phyloP scores from a whole-genome alignment of 64 coral and sea anemone genomes.

The Acropora yongei region DNA sequence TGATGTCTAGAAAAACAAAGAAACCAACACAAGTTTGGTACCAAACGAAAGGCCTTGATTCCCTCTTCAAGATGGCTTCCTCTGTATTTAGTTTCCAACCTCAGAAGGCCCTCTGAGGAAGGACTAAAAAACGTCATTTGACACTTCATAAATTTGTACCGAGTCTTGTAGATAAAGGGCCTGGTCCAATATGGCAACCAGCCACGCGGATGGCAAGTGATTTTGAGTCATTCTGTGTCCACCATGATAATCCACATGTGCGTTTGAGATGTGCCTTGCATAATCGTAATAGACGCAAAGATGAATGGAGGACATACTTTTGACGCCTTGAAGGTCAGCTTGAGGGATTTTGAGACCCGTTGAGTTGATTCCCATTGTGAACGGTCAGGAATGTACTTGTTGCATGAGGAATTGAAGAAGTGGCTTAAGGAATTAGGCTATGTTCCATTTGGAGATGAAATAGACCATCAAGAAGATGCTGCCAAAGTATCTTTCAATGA shows the following conservation, averaged over 20 bases:
- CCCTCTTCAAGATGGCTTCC: constrained; percentile 8
- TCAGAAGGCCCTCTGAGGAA: background rate
- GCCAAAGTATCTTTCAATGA: background rate
- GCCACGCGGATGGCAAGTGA: background rate
- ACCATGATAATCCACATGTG: background rate
- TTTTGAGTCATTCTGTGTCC: background rate
- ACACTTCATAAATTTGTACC: background rate
- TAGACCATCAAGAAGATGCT: background rate
- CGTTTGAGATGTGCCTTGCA: too few species aligned
- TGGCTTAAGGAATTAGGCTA: background rate
- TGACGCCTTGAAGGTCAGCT: too few species aligned
- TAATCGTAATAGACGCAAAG: too few species aligned
- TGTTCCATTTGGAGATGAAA: background rate
- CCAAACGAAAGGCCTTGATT: background rate
- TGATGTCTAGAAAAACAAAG: constrained; percentile 29
- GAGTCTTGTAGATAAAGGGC: background rate
- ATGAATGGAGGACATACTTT: too few species aligned
- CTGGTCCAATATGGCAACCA: background rate
- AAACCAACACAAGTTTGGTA: background rate
- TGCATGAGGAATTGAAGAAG: too few species aligned
- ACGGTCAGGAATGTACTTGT: too few species aligned
- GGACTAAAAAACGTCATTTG: background rate
- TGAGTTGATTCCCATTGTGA: too few species aligned
- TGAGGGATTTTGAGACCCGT: too few species aligned
- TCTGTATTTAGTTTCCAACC: background rate